Evolutionary conservation across 2,888 invertebrate species (phyloP).

Genomic region (Selenia dentaria): DNA sequence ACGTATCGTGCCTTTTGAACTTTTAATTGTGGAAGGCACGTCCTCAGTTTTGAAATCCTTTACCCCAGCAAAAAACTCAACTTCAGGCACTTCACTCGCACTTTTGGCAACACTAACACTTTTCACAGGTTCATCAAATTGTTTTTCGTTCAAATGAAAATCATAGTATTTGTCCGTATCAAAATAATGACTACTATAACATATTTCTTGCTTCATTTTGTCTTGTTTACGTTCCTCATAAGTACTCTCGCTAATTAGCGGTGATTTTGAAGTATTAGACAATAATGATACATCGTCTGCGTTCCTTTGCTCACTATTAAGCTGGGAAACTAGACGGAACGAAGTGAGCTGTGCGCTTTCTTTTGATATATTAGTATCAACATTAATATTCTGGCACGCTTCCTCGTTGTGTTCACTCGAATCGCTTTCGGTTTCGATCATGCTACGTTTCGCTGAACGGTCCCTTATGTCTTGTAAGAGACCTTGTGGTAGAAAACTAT

Average conservation of each 20-base stretch:
- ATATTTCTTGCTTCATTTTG: conserved; percentile 71
- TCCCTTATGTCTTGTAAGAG: conserved; percentile 89
- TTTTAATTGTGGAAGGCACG: conserved; percentile 91
- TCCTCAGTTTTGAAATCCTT: conserved; percentile 88
- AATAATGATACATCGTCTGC: conserved; percentile 55
- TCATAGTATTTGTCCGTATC: conserved; percentile 92
- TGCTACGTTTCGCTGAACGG: conserved; percentile 82
- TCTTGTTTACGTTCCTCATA: conserved; percentile 87
- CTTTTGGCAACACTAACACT: conserved; percentile 75
- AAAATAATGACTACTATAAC: conserved; percentile 84
- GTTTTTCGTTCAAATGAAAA: conserved; percentile 92
- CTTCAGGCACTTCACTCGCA: conserved; percentile 83
- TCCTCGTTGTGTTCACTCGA: conserved; percentile 59
- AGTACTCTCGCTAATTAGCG: conserved; percentile 86
- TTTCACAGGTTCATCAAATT: conserved; percentile 76
- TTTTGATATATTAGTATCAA: conserved; percentile 73
- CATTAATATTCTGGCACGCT: conserved; percentile 75
- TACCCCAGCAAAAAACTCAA: conserved; percentile 92
- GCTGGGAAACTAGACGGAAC: conserved; percentile 80
- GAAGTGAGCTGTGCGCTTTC: conserved; percentile 80
- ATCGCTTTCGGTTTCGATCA: conserved; percentile 74
- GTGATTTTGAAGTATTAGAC: conserved; percentile 61
- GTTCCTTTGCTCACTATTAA: conserved; percentile 69
- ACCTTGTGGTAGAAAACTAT: conserved; percentile 86
- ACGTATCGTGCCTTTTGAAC: conserved; percentile 96